Evolutionary conservation across 2,888 invertebrate species (phyloP), one percentile per base, ranked within the genome.

Genomic region (Cheilosia soror): DNA sequence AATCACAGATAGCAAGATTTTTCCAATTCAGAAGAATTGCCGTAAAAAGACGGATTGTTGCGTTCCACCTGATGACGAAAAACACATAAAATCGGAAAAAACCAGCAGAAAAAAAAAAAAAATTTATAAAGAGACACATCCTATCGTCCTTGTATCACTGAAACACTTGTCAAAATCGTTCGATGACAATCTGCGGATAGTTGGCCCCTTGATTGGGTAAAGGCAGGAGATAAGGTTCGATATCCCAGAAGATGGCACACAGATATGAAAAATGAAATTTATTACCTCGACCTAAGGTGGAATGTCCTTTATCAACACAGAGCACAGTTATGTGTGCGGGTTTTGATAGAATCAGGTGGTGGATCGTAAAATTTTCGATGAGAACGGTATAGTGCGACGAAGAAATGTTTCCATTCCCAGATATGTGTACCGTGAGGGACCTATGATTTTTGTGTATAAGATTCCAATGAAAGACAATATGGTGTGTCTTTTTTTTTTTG

Each of bases 161-260:
- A 55, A 84, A 83, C 84, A 84, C 84, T 84, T 84, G 84, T 84
- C 79, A 75, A 69, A 84, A 84, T 60, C 79, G 75, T 80, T 79
- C 80, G 71, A 84, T 84, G 79, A 75, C 84, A 84, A 68, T 75
- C 63, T 75, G 75, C 47, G 75, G 75, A 79, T 80, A 79, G 79
- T 57, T 65, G 75, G 58, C n/a, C 57, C 47, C 63, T 73, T 49
- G 57, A 62, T 68, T 79, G 57, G 57, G 63, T 37, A 71, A 57
- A 65, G 53, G 6, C 57, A 33, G 9, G 53, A 60, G 72, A 78
- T 83, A 77, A 66, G 65, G 66, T 72, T 57, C 57, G 58, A 37
- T 25, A 47, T 44, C 2, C 13, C 42, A 25, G n/a, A 57, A 79
- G 84, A 76, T 84, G 84, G 75, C 84, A 53, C 75, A 68, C 11